Percentiles rank a stretch among this genome's conserved stretches.
Evolutionary conservation across 1,140 invertebrate genomes (phyloP).

Genomic region (Pogonus chalceus): DNA sequence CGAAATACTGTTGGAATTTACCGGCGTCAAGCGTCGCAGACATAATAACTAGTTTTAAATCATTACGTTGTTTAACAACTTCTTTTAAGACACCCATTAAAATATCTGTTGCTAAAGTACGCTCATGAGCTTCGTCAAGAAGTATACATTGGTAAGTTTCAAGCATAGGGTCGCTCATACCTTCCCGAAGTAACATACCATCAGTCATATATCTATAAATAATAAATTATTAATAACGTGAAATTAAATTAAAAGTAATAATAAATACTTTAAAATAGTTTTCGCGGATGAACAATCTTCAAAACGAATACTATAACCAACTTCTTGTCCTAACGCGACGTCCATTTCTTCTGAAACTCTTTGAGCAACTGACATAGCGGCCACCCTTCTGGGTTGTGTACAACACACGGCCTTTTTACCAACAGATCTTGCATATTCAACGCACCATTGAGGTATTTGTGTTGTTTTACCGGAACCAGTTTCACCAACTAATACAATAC

Average conservation of each 20-base stretch:
- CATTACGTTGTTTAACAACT: conserved; percentile 85
- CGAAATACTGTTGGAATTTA: conserved; percentile 98
- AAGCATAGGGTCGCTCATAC: conserved; percentile 97
- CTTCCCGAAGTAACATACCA: conserved; percentile 98
- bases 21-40: conserved; percentile 99
- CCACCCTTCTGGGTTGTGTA: conserved; percentile 94
- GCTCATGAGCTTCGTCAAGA: conserved; percentile 98
- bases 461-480: conserved; percentile 98
- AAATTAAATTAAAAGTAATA: background rate
- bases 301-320: conserved; percentile 98
- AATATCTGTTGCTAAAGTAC: conserved; percentile 96
- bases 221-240: background rate
- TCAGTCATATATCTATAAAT: conserved; percentile 87
- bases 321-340: conserved; percentile 86
- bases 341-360: conserved; percentile 99
- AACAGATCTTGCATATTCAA: conserved; percentile 70
- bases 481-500: conserved; percentile 90
- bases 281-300: conserved; percentile 96
- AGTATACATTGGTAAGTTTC: conserved; percentile 94
- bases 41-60: conserved; percentile 98
- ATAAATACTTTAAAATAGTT: conserved; percentile 62
- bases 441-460: conserved; percentile 87
- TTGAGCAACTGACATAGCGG: conserved; percentile 97
- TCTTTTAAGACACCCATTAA: conserved; percentile 98
- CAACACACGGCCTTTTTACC: conserved; percentile 85